These are phyloP conservation scores for Remorina albescens DNA, from an alignment of 2,797 vertebrate species.

Conservation along the genomic window DNA sequence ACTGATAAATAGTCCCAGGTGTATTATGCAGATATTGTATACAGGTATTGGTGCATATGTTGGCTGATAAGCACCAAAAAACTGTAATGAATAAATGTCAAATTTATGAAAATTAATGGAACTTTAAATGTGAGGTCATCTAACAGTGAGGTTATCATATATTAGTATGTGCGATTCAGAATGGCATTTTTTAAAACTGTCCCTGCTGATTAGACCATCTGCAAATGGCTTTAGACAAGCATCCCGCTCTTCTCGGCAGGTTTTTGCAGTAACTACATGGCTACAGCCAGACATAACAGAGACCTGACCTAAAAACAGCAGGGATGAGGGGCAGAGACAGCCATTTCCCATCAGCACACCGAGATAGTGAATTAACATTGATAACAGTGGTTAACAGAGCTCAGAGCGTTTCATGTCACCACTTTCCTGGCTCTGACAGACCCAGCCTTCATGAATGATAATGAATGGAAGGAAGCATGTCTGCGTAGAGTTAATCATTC, in stretches of 20 bases:
- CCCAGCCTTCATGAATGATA: slow-evolving; percentile 24
- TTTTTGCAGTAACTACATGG: slow-evolving; percentile 29
- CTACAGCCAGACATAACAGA: slow-evolving; percentile 30
- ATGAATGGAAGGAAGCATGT: slow-evolving; percentile 13
- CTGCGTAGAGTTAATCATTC: neutral
- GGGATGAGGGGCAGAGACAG: slow-evolving; percentile 40
- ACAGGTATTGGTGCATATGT: neutral
- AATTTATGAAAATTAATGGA: neutral
- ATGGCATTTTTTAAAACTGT: slow-evolving; percentile 28
- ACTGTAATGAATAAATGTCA: neutral
- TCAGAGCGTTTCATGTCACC: slow-evolving; percentile 24
- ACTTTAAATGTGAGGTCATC: neutral
- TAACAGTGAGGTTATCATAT: neutral
- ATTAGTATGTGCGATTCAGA: neutral
- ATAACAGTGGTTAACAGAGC: slow-evolving; percentile 29
- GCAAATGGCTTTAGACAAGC: slow-evolving; percentile 17
- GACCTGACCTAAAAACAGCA: slow-evolving; percentile 57
- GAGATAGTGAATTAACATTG: slow-evolving; percentile 50
- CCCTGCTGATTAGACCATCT: slow-evolving; percentile 28
- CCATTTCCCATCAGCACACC: slow-evolving; percentile 37
- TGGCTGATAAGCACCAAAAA: neutral
- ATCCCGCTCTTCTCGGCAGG: slow-evolving; percentile 30
- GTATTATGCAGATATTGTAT: neutral
- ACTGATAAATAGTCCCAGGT: neutral
- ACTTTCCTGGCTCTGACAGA: slow-evolving; percentile 18